These are phyloP conservation scores for Pollenia amentaria DNA, from an alignment of 2,888 invertebrate species.

Conservation along the genomic window DNA sequence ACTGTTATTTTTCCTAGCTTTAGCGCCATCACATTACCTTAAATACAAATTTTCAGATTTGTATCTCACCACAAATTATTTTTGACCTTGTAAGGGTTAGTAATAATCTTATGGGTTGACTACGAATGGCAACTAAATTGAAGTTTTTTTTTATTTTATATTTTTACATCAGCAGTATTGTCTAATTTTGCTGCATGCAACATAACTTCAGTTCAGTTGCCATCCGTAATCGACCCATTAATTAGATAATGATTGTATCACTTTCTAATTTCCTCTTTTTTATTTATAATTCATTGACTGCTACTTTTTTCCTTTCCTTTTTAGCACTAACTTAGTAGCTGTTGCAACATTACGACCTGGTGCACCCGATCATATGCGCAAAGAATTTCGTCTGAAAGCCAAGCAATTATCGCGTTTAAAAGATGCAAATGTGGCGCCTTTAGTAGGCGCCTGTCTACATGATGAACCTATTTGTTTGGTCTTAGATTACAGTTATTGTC, in stretches of 20 bases:
- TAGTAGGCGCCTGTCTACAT: slow-evolving; percentile 90
- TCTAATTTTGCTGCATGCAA: too few relatives aligned
- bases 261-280: neutral
- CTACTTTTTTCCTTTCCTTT: slow-evolving; percentile 14
- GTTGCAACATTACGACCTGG: slow-evolving; percentile 89
- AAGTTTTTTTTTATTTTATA: too few relatives aligned
- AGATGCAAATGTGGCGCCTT: slow-evolving; percentile 89
- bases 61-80: too few relatives aligned
- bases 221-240: too few relatives aligned
- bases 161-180: too few relatives aligned
- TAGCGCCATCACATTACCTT: too few relatives aligned
- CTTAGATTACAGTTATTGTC: slow-evolving; percentile 88
- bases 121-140: too few relatives aligned
- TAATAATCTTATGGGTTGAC: too few relatives aligned
- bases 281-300: neutral
- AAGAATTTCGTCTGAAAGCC: slow-evolving; percentile 90
- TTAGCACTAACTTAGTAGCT: slow-evolving; percentile 87
- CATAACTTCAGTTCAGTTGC: too few relatives aligned
- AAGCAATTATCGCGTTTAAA: slow-evolving; percentile 88
- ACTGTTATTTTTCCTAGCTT: too few relatives aligned
- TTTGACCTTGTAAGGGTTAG: too few relatives aligned
- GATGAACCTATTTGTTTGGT: slow-evolving; percentile 91
- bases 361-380: slow-evolving; percentile 86
- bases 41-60: too few relatives aligned
- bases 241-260: accelerated